These are phyloP conservation scores for Tenualosa ilisha DNA, from an alignment of 2,797 vertebrate species.

Conservation along the genomic window DNA sequence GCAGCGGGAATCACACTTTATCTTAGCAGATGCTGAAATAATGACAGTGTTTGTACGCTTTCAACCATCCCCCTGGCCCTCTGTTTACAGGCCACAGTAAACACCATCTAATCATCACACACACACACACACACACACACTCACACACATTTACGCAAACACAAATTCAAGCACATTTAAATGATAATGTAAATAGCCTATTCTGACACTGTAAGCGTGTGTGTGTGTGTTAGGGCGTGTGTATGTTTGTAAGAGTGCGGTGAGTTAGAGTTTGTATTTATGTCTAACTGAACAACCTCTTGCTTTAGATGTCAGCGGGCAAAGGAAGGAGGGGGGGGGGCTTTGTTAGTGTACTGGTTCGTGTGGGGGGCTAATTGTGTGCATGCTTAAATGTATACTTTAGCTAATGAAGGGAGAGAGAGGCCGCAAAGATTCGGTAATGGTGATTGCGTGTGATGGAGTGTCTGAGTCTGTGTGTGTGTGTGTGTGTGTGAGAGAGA, in stretches of 20 bases:
- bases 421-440: neutral
- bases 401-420: neutral
- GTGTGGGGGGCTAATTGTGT: neutral
- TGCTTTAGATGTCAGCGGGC: constrained; percentile 15
- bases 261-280: neutral
- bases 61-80: constrained; percentile 64
- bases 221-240: constrained; percentile 31
- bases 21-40: constrained; percentile 64
- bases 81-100: constrained; percentile 72
- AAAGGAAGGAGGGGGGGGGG: neutral
- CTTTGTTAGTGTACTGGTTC: constrained; percentile 31
- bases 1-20: constrained; percentile 55
- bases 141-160: constrained; percentile 27
- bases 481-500: neutral
- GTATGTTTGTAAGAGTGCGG: constrained; percentile 3
- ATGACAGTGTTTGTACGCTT: constrained; percentile 62
- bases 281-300: neutral
- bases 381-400: constrained; percentile 17
- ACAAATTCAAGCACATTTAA: constrained; percentile 44
- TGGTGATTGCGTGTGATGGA: constrained; percentile 15
- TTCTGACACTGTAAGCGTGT: constrained; percentile 32
- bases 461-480: neutral
- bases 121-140: constrained; percentile 27
- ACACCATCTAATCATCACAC: constrained; percentile 69
- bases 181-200: constrained; percentile 59